Conservation (phyloP, 2,113 vertebrate species). For the Atractosteus spatula region DNA sequence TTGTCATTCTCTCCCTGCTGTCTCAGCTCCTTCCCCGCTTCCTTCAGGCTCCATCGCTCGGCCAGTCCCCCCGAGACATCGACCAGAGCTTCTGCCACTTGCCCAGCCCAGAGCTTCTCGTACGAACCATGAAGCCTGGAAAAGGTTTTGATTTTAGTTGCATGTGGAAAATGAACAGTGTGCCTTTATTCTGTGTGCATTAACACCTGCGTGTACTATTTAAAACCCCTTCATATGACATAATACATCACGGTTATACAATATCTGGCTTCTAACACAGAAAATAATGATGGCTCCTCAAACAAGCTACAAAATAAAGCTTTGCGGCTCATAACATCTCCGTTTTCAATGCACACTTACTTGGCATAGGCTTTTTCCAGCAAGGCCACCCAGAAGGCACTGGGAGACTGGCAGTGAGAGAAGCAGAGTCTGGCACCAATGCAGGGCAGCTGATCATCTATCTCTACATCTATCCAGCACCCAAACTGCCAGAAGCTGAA, state of each 20-base stretch:
- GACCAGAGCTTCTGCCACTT: constrained; percentile 89
- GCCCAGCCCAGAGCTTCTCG: constrained; percentile 89
- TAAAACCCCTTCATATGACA: too few species aligned
- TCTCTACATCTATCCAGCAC: constrained; percentile 80
- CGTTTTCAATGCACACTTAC: constrained; percentile 54
- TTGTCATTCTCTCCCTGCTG: constrained; percentile 43
- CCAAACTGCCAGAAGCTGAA: constrained; percentile 86
- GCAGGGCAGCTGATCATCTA: constrained; percentile 89
- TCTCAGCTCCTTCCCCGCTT: constrained; percentile 31
- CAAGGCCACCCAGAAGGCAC: constrained; percentile 88
- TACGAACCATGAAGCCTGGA: constrained; percentile 84
- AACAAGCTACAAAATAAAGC: too few species aligned
- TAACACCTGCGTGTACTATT: too few species aligned
- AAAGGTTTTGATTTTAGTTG: neutral
- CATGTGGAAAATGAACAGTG: too few species aligned
- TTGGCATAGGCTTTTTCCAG: constrained; percentile 97
- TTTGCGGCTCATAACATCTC: too few species aligned
- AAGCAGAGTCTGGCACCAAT: constrained; percentile 84
- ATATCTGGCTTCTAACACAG: too few species aligned
- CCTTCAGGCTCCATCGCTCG: constrained; percentile 79
- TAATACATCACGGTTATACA: too few species aligned
- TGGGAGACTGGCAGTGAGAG: constrained; percentile 81
- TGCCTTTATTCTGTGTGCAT: too few species aligned
- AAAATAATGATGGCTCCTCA: too few species aligned
- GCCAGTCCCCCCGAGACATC: constrained; percentile 87